Evolutionary conservation across 2,113 vertebrate species (phyloP).

Genomic region (Haemorhous mexicanus): DNA sequence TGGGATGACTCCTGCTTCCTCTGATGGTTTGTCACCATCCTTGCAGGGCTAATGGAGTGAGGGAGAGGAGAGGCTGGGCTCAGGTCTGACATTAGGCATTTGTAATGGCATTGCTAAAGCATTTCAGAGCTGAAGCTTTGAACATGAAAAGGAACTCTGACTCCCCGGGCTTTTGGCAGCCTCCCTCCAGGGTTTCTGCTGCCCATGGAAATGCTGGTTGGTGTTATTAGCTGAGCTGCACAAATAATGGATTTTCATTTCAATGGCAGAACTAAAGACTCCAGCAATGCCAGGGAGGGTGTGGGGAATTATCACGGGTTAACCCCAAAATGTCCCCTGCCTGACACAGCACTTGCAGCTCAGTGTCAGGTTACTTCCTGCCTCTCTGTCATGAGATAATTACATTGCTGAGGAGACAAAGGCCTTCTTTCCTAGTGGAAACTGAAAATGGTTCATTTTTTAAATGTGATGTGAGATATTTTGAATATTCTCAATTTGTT

Average conservation of each 20-base stretch:
- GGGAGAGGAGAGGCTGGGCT: background rate
- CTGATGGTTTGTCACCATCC: background rate
- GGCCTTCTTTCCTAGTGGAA: background rate
- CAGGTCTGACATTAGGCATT: background rate
- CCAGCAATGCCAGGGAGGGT: background rate
- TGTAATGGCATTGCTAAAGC: background rate
- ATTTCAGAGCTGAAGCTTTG: background rate
- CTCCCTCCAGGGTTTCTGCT: slow-evolving; percentile 9
- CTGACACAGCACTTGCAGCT: background rate
- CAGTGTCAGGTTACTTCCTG: background rate
- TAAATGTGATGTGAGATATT: background rate
- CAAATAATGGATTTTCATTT: slow-evolving; percentile 24
- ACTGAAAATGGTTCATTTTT: background rate
- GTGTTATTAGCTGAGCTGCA: background rate
- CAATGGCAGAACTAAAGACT: background rate
- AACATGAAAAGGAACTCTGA: background rate
- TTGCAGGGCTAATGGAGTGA: background rate
- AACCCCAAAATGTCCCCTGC: background rate
- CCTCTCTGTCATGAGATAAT: background rate
- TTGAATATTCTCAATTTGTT: background rate
- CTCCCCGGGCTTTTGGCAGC: background rate
- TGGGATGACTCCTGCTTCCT: background rate
- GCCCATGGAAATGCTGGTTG: background rate
- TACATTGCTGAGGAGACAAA: background rate
- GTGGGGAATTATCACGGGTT: background rate